phyloP scores from a whole-genome alignment of 1,140 invertebrate genomes.

The Drosophila nasuta region DNA sequence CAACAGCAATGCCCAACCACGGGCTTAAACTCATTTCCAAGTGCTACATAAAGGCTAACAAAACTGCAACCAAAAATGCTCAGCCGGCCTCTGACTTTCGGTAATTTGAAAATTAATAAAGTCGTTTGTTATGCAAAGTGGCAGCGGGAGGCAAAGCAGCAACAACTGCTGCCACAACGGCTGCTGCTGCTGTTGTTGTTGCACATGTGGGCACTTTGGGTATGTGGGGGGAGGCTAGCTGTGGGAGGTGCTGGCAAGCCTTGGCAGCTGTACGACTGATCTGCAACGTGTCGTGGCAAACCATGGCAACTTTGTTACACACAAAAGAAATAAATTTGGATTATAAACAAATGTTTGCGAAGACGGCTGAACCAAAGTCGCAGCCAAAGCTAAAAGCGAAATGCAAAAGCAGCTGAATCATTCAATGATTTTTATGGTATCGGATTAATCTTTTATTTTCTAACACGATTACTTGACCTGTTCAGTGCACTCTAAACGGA shows the following conservation, averaged over 20 bases:
- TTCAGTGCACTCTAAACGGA: conserved; percentile 8
- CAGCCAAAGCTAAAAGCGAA: neutral
- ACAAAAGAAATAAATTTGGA: conserved; percentile 22
- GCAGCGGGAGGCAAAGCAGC: conserved; percentile 59
- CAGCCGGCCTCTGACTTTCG: conserved; percentile 80
- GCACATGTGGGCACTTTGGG: conserved; percentile 37
- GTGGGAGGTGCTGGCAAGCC: conserved; percentile 31
- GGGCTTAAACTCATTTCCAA: conserved; percentile 63
- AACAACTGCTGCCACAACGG: conserved; percentile 28
- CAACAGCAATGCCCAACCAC: conserved; percentile 37
- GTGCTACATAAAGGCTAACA: conserved; percentile 77
- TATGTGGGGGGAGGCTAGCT: conserved; percentile 17
- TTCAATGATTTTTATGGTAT: conserved; percentile 20
- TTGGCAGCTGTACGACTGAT: conserved; percentile 39
- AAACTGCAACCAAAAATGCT: conserved; percentile 67
- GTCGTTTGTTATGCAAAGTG: conserved; percentile 83
- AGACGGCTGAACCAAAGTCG: conserved; percentile 5
- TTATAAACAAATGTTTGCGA: conserved; percentile 22
- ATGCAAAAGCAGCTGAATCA: conserved; percentile 18
- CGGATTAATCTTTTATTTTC: conserved; percentile 11
- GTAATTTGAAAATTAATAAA: conserved; percentile 84
- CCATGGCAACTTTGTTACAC: conserved; percentile 27
- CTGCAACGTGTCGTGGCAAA: conserved; percentile 28
- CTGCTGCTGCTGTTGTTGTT: conserved; percentile 15
- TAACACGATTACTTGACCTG: conserved; percentile 13